These are phyloP conservation scores for Brachyhypopomus occidentalis DNA, from an alignment of 2,113 vertebrate genomes.

Conservation along the genomic window DNA sequence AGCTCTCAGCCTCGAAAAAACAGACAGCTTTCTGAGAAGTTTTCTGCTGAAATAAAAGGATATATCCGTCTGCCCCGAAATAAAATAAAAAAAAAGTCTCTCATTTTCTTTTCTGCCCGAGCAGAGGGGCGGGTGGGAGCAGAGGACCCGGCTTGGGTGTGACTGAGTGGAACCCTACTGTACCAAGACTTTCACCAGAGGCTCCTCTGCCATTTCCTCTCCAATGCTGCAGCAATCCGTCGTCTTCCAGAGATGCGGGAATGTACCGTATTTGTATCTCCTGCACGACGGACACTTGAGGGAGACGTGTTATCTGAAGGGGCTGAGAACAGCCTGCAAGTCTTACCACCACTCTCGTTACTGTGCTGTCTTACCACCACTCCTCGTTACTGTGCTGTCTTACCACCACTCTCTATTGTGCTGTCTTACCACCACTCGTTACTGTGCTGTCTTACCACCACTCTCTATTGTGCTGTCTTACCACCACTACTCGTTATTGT, in stretches of 20 bases:
- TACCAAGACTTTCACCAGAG: not conserved
- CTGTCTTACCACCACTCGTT: not conserved
- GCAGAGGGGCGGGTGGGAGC: not conserved
- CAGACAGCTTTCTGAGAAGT: too few relatives aligned
- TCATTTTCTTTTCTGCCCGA: too few relatives aligned
- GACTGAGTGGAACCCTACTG: not conserved
- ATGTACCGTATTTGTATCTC: not conserved
- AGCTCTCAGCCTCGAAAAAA: too few relatives aligned
- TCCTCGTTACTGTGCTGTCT: not conserved
- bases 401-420: constrained; percentile 10
- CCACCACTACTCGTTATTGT: too few relatives aligned
- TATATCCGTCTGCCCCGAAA: not conserved
- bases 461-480: too few relatives aligned
- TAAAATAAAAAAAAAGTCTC: not conserved
- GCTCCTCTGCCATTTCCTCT: constrained; percentile 9
- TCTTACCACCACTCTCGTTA: constrained; percentile 16
- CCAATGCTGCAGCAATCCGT: not conserved
- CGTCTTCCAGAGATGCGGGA: not conserved
- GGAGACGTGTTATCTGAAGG: not conserved
- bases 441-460: not conserved
- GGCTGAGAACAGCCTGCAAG: not conserved
- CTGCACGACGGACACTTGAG: not conserved
- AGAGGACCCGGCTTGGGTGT: not conserved
- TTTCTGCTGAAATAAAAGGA: not conserved
- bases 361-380: not conserved